Evolutionary conservation across 2,888 invertebrate genomes (phyloP).

Genomic region (Notodonta dromedarius): DNA sequence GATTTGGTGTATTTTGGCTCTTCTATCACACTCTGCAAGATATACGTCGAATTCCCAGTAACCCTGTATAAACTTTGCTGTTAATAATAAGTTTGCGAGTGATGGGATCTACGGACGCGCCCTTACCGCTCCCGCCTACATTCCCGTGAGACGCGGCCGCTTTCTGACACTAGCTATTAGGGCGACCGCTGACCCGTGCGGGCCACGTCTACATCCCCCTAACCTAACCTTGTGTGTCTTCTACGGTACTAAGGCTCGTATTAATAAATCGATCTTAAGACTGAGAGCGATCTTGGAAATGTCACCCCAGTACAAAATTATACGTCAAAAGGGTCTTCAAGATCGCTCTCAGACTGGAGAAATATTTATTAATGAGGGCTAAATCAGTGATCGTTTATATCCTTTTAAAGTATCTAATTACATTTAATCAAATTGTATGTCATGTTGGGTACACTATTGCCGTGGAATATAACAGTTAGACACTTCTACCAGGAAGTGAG

Average conservation of each 20-base stretch:
- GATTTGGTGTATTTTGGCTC: too few species aligned
- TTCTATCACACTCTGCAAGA: too few species aligned
- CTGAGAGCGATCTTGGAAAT: too few species aligned
- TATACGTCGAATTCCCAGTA: too few species aligned
- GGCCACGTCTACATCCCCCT: slow-evolving; percentile 47
- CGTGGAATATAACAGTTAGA: slow-evolving; percentile 51
- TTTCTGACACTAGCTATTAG: slow-evolving; percentile 62
- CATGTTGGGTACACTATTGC: slow-evolving; percentile 35
- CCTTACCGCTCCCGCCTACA: slow-evolving; percentile 35
- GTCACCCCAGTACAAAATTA: too few species aligned
- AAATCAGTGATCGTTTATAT: slow-evolving; percentile 66
- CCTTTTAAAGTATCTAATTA: slow-evolving; percentile 54
- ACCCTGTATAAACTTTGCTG: too few species aligned
- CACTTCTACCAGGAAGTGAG: slow-evolving; percentile 68
- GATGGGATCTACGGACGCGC: slow-evolving; percentile 19
- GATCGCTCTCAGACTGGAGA: too few species aligned
- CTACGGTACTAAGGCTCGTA: slow-evolving; percentile 55
- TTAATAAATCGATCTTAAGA: too few species aligned
- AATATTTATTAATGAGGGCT: too few species aligned
- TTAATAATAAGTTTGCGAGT: slow-evolving; percentile 6
- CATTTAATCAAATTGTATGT: slow-evolving; percentile 46
- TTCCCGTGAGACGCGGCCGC: slow-evolving; percentile 45
- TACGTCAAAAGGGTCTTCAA: too few species aligned
- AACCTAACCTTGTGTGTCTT: slow-evolving; percentile 52
- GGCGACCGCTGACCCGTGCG: slow-evolving; percentile 70